These are phyloP conservation scores for Podabrus alpinus DNA, from an alignment of 2,888 invertebrate species.

Conservation along the genomic window DNA sequence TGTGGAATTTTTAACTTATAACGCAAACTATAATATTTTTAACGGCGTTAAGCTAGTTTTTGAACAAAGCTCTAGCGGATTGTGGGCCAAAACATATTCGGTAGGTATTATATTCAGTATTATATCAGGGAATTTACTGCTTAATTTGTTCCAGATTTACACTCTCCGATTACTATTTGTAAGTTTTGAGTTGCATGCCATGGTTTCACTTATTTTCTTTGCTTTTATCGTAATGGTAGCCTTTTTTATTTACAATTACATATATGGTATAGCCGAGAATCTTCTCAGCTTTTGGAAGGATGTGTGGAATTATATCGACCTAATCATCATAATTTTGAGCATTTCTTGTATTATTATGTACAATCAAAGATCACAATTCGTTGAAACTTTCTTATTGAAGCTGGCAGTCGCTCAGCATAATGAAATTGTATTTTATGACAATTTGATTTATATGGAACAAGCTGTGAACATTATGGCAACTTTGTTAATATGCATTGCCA, in stretches of 20 bases:
- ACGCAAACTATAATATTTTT: constrained; percentile 36
- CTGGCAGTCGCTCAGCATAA: constrained; percentile 33
- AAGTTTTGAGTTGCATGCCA: constrained; percentile 21
- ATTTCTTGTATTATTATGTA: constrained; percentile 27
- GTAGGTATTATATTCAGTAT: constrained; percentile 12
- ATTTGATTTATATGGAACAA: constrained; percentile 24
- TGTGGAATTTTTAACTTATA: constrained; percentile 36
- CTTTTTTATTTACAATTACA: constrained; percentile 19
- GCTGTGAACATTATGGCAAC: constrained; percentile 27
- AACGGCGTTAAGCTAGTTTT: constrained; percentile 28
- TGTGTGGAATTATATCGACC: constrained; percentile 32
- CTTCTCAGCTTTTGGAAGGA: constrained; percentile 9
- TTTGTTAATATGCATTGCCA: constrained; percentile 31
- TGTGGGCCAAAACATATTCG: constrained; percentile 16
- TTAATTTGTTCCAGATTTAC: constrained; percentile 25
- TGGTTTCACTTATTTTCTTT: constrained; percentile 19
- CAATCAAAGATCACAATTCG: constrained; percentile 13
- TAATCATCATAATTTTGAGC: constrained; percentile 23
- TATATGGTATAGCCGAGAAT: background rate
- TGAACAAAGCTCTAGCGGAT: constrained; percentile 33
- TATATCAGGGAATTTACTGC: background rate
- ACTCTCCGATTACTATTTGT: constrained; percentile 31
- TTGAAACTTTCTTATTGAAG: constrained; percentile 24
- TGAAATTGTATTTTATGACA: constrained; percentile 32
- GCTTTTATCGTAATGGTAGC: constrained; percentile 25